Evolutionary conservation across 2,888 invertebrate species (phyloP).

Genomic region (Mylabris sibirica): DNA sequence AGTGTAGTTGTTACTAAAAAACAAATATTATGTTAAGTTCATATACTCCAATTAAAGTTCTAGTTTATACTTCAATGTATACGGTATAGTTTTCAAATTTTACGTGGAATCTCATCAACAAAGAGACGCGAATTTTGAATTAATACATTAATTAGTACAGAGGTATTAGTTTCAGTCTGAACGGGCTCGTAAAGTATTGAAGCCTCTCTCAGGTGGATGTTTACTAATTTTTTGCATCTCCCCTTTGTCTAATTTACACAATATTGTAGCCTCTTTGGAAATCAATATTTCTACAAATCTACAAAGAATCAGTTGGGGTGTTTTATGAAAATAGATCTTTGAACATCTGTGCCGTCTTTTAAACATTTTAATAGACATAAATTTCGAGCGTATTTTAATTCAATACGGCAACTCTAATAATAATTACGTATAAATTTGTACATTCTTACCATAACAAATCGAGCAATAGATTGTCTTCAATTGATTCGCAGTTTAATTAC

Average conservation of each 20-base stretch:
- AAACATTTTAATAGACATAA: neutral
- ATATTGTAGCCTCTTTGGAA: too few species aligned
- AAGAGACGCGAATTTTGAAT: neutral
- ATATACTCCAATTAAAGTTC: slow-evolving; percentile 3
- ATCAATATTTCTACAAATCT: neutral
- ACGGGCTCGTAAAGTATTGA: too few species aligned
- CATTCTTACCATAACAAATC: neutral
- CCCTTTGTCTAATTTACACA: neutral
- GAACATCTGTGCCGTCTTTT: neutral
- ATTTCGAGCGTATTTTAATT: neutral
- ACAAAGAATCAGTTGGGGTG: neutral
- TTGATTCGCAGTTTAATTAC: neutral
- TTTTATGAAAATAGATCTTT: neutral
- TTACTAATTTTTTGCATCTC: neutral
- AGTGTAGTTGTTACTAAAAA: neutral
- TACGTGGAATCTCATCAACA: neutral
- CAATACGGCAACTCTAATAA: neutral
- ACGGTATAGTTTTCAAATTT: neutral
- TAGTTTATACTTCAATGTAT: neutral
- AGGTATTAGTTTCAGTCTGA: too few species aligned
- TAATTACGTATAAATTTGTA: neutral
- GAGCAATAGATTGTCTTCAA: neutral
- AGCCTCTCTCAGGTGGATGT: neutral
- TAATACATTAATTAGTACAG: neutral
- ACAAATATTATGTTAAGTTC: neutral